Evolutionary conservation across 2,888 invertebrate species (phyloP), one percentile per base, ranked within the genome.

Genomic region (Dinocampus coccinellae): DNA sequence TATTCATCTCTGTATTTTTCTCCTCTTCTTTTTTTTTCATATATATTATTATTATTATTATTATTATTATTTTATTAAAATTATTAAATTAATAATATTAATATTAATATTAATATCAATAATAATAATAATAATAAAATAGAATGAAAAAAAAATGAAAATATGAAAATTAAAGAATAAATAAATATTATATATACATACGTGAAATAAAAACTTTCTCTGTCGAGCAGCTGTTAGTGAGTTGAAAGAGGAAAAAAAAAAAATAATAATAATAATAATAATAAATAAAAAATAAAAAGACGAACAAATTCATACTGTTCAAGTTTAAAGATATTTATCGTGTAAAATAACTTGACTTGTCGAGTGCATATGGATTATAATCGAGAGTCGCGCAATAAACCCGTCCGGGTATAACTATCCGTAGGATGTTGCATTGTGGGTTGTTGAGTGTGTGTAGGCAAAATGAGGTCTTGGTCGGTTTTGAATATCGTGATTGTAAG

Each of bases 391-490:
- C 58, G 58, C 58, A 58, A 58, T 34, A 58, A 36, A 36, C 7
- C 20, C 6, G 26, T 26, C 13, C 26, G 39, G n/a, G 39, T 24
- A 22, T 65, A 69, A 66, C 73, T 74, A 66, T 75, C 67, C 75
- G 78, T 79, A 79, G 79, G 77, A 69, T 74, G 78, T 76, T 75
- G 75, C 16, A 16, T 47, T 47, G 79, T 77, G 77, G 80, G 79
- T 73, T 76, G 76, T 73, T 77, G 75, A 76, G 76, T 76, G 73
- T 73, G 80, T 78, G 80, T 81, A 81, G 81, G 80, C 78, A 78
- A 77, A 78, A 74, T 65, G 76, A 80, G 81, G 80, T 80, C 81
- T 81, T 81, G 81, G 78, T 81, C 80, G 77, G 65, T 65, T 76
- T 73, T 74, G 71, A 68, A 74, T 66, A 69, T 70, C 42, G 42